Evolutionary conservation across 2,113 vertebrate species (phyloP), one percentile per base, ranked within the genome.

Genomic region (Cricetomys ansorgei): DNA sequence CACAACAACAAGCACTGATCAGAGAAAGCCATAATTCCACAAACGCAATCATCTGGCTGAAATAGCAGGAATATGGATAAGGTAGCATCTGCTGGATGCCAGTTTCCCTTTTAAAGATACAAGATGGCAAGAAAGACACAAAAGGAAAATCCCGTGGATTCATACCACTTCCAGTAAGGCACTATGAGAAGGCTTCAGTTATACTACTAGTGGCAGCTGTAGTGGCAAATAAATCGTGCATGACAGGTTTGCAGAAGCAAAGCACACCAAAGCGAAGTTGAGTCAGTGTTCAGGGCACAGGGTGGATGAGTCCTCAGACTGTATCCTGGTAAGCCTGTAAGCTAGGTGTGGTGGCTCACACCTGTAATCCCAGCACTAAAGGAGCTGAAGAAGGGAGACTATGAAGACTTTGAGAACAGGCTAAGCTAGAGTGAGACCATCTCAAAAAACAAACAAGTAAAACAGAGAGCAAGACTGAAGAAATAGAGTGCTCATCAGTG

Each of bases 51-150:
- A 86, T 21, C 17, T 72, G 80, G 75, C 67, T 84, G 86, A 75
- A 70, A 79, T 5, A 43, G 17, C 65, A 25, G 73, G 31, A 57
- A 50, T 34, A 45, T 53, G 50, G 53, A 43, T 72, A 77, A 64
- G 27, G 29, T 17, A 4, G 43, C 23, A 37, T 29, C 40, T 29
- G 57, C 31, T 16, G 13, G 72, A 40, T 50, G 11, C 12, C 67
- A 73, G 65, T 91, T 95, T 94, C 77, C 34, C 81, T 96, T 53
- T 67, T 88, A 89, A 85, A 62, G 94, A 48, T 73, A 7, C 45
- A 89, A 89, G 25, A 12, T 87, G 76, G 67, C 45, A 81, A 80
- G 83, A 1, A 79, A 40, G 23, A 93, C 25, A 91, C 13, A 91
- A 81, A 95, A 80, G 27, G n/a, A 62, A 96, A 95, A 79, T 65